Conservation (phyloP, 2,888 invertebrate species). For the Drosophila subsilvestris region DNA sequence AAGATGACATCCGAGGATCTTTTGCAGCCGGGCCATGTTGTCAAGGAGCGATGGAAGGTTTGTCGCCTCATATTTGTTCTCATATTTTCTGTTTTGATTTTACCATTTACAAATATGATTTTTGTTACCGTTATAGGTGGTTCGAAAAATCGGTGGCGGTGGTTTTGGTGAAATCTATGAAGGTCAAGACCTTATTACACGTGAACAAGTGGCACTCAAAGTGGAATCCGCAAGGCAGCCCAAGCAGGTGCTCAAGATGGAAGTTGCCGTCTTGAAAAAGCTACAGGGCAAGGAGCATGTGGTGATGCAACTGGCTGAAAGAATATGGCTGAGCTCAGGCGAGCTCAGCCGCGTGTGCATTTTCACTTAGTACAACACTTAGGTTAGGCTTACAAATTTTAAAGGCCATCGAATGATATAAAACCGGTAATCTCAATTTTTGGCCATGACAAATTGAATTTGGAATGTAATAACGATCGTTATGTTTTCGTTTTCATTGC, state of each 20-base stretch:
- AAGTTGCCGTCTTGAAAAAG: constrained; percentile 99
- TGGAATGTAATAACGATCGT: not conserved
- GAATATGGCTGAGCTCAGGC: constrained; percentile 97
- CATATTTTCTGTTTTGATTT: not conserved
- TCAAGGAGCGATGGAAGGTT: constrained; percentile 99
- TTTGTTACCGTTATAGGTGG: constrained; percentile 85
- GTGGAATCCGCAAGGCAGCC: constrained; percentile 99
- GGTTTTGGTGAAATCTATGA: constrained; percentile 99
- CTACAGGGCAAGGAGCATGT: constrained; percentile 99
- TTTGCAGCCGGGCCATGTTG: constrained; percentile 97
- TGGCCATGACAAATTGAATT: not conserved
- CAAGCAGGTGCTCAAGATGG: constrained; percentile 99
- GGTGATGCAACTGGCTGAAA: constrained; percentile 99
- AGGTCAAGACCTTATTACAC: constrained; percentile 97
- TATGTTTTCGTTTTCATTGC: too few species aligned
- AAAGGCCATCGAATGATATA: constrained; percentile 97
- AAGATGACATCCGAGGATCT: constrained; percentile 96
- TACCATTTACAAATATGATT: too few species aligned
- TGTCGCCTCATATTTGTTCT: constrained; percentile 71
- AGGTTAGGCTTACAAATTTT: constrained; percentile 98
- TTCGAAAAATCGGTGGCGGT: constrained; percentile 99
- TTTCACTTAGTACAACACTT: constrained; percentile 97
- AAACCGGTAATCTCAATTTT: constrained; percentile 91
- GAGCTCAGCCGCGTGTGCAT: constrained; percentile 97
- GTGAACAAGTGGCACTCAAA: constrained; percentile 98